A percentile compares a stretch with the other conserved stretches of the same genome.
Evolutionary conservation across 2,888 invertebrate genomes (phyloP).

Genomic region (Dimorphilus gyrociliatus): DNA sequence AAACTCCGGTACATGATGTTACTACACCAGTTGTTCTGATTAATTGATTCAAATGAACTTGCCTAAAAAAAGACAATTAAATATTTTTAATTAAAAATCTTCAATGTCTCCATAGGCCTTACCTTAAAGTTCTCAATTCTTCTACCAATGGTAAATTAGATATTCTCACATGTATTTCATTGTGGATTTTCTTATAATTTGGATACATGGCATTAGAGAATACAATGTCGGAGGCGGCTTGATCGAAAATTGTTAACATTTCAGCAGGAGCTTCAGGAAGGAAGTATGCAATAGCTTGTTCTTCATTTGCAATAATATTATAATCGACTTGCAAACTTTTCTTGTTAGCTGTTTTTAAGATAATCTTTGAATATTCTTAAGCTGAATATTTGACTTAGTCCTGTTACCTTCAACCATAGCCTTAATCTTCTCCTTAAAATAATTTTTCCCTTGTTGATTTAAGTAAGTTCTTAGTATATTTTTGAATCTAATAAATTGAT

Average conservation of each 20-base stretch:
- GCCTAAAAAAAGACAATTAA: slow-evolving; percentile 24
- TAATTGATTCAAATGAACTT: slow-evolving; percentile 65
- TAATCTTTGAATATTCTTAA: slow-evolving; percentile 4
- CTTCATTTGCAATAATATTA: slow-evolving; percentile 65
- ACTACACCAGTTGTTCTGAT: slow-evolving; percentile 86
- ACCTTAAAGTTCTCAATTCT: slow-evolving; percentile 76
- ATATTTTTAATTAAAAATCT: not conserved
- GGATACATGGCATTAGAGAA: slow-evolving; percentile 85
- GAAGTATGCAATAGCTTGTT: slow-evolving; percentile 87
- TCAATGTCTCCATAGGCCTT: slow-evolving; percentile 7
- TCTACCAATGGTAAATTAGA: slow-evolving; percentile 87
- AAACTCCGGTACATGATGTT: slow-evolving; percentile 67
- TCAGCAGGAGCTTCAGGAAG: slow-evolving; percentile 91
- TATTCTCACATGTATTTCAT: slow-evolving; percentile 84
- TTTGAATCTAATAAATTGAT: too few species aligned
- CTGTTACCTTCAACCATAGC: slow-evolving; percentile 66
- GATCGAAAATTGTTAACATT: slow-evolving; percentile 84
- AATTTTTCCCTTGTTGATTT: slow-evolving; percentile 65
- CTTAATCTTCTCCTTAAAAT: slow-evolving; percentile 77
- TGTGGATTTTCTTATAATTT: slow-evolving; percentile 80
- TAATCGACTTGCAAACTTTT: slow-evolving; percentile 83
- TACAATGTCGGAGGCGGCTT: slow-evolving; percentile 52
- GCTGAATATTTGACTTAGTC: not conserved
- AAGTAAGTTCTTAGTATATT: slow-evolving; percentile 78
- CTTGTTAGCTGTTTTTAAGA: slow-evolving; percentile 39